A percentile compares a stretch with the other conserved stretches of the same genome.
Conservation (phyloP, 1,140 invertebrate genomes). For the Acromyrmex heyeri region DNA sequence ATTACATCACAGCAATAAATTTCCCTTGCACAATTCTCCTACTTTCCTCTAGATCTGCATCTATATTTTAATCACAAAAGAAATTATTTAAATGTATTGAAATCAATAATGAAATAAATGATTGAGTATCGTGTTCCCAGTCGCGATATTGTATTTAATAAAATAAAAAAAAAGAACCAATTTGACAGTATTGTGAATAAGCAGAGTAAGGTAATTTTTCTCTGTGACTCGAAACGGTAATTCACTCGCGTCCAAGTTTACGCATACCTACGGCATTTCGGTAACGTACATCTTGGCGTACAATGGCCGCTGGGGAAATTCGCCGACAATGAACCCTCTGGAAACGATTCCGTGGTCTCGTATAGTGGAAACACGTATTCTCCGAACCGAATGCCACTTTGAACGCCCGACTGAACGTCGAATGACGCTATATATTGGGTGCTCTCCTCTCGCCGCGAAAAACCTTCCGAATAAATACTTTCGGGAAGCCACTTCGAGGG, state of each 20-base stretch:
- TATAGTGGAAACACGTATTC: conserved; percentile 48
- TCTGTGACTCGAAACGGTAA: neutral
- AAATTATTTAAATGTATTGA: too few species aligned
- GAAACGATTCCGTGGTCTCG: conserved; percentile 55
- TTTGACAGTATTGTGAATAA: neutral
- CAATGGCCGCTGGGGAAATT: conserved; percentile 60
- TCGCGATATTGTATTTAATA: neutral
- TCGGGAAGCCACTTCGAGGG: conserved; percentile 14
- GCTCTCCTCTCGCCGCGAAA: conserved; percentile 47
- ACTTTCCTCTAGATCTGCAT: too few species aligned
- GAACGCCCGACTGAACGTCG: conserved; percentile 45
- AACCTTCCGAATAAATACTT: conserved; percentile 65
- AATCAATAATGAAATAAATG: neutral
- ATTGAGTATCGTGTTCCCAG: neutral
- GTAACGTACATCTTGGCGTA: conserved; percentile 46
- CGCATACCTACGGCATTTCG: conserved; percentile 44
- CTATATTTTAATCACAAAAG: too few species aligned
- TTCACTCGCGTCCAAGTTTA: conserved; percentile 45
- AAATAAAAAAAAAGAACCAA: neutral
- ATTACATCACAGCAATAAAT: too few species aligned
- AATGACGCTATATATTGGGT: conserved; percentile 16
- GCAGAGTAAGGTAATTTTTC: neutral
- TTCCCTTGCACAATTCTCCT: too few species aligned
- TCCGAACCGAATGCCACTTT: conserved; percentile 44
- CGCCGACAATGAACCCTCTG: conserved; percentile 68